Conservation (phyloP, 2,888 invertebrate species). For the Molorchus minor region DNA sequence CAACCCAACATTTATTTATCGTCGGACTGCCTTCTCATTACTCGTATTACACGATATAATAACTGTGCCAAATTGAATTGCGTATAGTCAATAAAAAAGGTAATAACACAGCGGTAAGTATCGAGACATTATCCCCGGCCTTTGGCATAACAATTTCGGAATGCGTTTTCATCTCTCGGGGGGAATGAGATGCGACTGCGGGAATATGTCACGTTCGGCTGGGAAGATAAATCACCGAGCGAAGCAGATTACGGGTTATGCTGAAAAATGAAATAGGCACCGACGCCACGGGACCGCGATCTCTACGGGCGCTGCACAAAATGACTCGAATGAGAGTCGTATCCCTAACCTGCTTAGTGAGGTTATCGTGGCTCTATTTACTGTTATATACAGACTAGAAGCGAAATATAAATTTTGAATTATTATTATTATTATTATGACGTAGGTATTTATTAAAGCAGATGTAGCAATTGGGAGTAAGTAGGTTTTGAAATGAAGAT, state of each 20-base stretch:
- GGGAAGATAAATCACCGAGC: constrained; percentile 21
- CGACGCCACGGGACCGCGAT: constrained; percentile 4
- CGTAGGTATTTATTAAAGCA: no score
- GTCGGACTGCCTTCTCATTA: constrained; percentile 39
- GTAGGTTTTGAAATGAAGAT: no score
- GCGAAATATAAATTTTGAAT: no score
- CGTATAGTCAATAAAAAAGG: constrained; percentile 42
- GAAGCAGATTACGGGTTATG: constrained; percentile 20
- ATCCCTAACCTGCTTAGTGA: no score
- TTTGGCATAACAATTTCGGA: constrained; percentile 42
- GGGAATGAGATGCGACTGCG: constrained; percentile 13
- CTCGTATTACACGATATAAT: constrained; percentile 40
- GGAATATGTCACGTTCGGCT: constrained; percentile 21
- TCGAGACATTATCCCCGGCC: constrained; percentile 39
- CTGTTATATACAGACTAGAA: no score
- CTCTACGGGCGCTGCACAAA: background rate
- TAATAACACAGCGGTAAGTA: constrained; percentile 46
- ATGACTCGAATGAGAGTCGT: no score
- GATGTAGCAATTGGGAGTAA: no score
- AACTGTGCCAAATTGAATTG: constrained; percentile 46
- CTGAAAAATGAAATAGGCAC: constrained; percentile 15
- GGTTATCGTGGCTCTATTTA: no score
- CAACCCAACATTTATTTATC: constrained; percentile 26
- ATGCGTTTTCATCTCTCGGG: constrained; percentile 36
- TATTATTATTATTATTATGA: no score